A percentile compares a stretch with the other conserved stretches of the same genome.
Conservation (phyloP, 2,797 vertebrate species). For the Gymnocypris eckloni region DNA sequence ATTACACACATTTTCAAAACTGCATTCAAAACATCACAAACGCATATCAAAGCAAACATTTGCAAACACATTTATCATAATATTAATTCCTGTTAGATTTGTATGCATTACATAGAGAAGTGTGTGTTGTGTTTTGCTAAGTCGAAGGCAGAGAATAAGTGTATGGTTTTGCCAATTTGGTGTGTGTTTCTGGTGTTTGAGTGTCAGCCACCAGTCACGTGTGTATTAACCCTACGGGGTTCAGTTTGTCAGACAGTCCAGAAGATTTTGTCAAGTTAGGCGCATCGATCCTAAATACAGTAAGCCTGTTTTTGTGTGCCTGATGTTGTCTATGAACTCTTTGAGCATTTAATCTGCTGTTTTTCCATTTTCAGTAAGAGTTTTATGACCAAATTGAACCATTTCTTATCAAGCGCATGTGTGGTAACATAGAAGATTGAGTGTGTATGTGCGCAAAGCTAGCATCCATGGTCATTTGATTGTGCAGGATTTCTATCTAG, state of each 20-base stretch:
- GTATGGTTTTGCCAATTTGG: too few relatives aligned
- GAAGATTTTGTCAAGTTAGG: neutral
- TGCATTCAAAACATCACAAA: too few relatives aligned
- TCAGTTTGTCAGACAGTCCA: neutral
- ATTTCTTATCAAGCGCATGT: neutral
- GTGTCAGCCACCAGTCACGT: conserved; percentile 3
- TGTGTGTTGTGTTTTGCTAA: too few relatives aligned
- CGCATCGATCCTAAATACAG: neutral
- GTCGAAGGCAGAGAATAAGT: too few relatives aligned
- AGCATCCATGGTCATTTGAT: conserved; percentile 33
- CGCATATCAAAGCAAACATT: too few relatives aligned
- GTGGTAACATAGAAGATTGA: neutral
- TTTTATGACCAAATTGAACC: neutral
- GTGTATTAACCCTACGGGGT: conserved; percentile 24
- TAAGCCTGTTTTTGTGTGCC: neutral
- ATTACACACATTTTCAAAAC: too few relatives aligned
- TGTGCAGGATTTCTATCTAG: conserved; percentile 26
- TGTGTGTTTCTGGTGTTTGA: too few relatives aligned
- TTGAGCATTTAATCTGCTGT: neutral
- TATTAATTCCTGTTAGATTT: too few relatives aligned
- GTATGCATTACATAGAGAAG: too few relatives aligned
- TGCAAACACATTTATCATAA: too few relatives aligned
- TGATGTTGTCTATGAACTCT: neutral
- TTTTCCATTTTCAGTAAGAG: neutral
- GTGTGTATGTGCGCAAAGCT: conserved; percentile 6